Percentiles rank a stretch among this genome's conserved stretches.
Conservation (phyloP, 1,140 invertebrate genomes). For the Drosophila lacteicornis region DNA sequence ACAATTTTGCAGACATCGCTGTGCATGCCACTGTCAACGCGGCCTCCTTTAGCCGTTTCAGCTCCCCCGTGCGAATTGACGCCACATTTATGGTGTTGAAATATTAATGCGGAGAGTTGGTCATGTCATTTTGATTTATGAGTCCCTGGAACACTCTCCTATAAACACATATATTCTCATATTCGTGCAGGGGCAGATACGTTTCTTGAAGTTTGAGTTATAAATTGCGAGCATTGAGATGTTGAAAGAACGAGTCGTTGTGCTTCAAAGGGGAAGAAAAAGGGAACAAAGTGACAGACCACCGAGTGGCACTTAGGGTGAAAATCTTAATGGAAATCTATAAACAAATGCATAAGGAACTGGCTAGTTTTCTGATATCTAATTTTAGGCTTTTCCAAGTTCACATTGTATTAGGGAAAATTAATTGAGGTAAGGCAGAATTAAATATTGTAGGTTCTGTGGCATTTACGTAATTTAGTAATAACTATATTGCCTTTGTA, state of each 20-base stretch:
- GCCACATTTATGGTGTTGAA: slow-evolving; percentile 82
- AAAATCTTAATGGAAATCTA: slow-evolving; percentile 20
- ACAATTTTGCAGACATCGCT: slow-evolving; percentile 74
- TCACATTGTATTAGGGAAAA: no score
- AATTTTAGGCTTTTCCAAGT: background rate
- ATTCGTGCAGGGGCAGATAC: slow-evolving; percentile 29
- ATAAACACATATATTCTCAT: slow-evolving; percentile 15
- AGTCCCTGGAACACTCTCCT: slow-evolving; percentile 50
- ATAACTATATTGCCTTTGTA: no score
- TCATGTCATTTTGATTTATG: slow-evolving; percentile 80
- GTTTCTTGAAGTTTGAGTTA: slow-evolving; percentile 10
- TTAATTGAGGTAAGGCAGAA: no score
- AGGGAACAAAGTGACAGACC: slow-evolving; percentile 8
- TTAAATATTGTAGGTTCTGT: no score
- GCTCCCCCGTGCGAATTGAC: slow-evolving; percentile 75
- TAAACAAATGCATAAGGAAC: no score
- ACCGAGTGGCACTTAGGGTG: slow-evolving; percentile 10
- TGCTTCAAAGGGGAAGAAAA: slow-evolving; percentile 12
- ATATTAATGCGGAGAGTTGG: slow-evolving; percentile 81
- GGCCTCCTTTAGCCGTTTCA: slow-evolving; percentile 34
- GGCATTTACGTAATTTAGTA: background rate
- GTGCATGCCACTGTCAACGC: slow-evolving; percentile 70
- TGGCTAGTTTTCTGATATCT: background rate
- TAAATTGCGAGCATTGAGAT: slow-evolving; percentile 55
- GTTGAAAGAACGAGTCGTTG: slow-evolving; percentile 56